Percentiles rank a stretch among this genome's conserved stretches.
phyloP scores from a whole-genome alignment of 2,797 vertebrate species.

The Selene dorsalis region DNA sequence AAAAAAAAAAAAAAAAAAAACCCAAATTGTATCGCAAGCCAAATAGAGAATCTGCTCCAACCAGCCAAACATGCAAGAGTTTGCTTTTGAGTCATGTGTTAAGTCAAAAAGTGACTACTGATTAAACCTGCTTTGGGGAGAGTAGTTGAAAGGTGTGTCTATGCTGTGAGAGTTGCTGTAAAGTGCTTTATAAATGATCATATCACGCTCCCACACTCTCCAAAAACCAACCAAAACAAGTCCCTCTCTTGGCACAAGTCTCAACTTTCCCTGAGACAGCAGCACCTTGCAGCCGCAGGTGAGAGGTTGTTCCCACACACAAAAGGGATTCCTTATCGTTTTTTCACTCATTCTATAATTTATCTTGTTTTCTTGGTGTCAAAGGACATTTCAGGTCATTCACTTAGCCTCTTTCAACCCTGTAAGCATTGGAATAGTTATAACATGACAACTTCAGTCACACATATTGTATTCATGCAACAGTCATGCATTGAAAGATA shows the following conservation, averaged over 20 bases:
- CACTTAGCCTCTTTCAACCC: not conserved
- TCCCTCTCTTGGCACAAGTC: not conserved
- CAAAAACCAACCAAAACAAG: not conserved
- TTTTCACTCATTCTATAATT: not conserved
- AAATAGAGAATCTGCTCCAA: too few relatives aligned
- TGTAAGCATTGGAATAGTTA: not conserved
- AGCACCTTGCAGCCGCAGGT: not conserved
- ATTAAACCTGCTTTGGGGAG: not conserved
- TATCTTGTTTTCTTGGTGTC: not conserved
- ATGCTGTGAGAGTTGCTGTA: not conserved
- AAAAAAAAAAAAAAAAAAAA: too few relatives aligned
- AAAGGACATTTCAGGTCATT: not conserved
- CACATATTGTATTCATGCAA: not conserved
- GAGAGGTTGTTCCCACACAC: not conserved
- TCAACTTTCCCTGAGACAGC: not conserved
- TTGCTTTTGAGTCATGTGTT: not conserved
- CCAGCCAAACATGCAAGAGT: not conserved
- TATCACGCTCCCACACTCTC: too few relatives aligned
- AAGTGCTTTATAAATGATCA: too few relatives aligned
- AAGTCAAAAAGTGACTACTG: not conserved
- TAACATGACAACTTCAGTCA: not conserved
- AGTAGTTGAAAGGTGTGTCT: not conserved
- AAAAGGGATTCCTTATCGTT: not conserved
- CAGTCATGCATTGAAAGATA: not conserved
- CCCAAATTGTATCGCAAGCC: too few relatives aligned